Evolutionary conservation across 2,888 invertebrate species (phyloP).

Genomic region (Octonoba sinensis): DNA sequence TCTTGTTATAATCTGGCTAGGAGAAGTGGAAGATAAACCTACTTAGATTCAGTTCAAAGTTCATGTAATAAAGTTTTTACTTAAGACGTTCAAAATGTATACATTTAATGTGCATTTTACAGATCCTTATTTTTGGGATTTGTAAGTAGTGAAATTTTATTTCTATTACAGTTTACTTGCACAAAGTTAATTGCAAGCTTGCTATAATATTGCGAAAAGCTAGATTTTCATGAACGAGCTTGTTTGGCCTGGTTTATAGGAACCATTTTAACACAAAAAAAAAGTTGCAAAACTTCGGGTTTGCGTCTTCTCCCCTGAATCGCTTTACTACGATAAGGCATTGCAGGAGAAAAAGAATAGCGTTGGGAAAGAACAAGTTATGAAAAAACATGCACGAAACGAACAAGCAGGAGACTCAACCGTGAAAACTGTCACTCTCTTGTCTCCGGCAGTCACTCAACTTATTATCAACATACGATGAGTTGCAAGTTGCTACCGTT

Average conservation of each 20-base stretch:
- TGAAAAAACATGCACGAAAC: background rate
- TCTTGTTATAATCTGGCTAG: too few relatives aligned
- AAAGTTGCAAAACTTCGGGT: constrained; percentile 1
- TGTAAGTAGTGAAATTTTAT: too few relatives aligned
- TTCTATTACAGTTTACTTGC: background rate
- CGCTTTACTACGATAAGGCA: constrained; percentile 15
- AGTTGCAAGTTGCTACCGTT: constrained; percentile 53
- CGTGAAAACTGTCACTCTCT: constrained; percentile 55
- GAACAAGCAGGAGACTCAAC: constrained; percentile 24
- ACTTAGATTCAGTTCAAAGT: too few relatives aligned
- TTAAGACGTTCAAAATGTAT: background rate
- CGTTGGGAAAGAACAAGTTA: constrained; percentile 6
- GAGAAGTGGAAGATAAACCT: too few relatives aligned
- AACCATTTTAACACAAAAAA: too few relatives aligned
- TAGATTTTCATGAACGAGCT: too few relatives aligned
- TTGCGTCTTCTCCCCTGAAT: constrained; percentile 1
- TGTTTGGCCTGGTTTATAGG: too few relatives aligned
- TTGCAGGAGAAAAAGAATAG: constrained; percentile 12
- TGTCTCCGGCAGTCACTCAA: constrained; percentile 51
- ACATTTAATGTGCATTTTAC: too few relatives aligned
- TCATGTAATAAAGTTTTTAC: too few relatives aligned
- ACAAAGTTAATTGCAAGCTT: too few relatives aligned
- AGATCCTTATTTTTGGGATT: too few relatives aligned
- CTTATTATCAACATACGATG: constrained; percentile 53
- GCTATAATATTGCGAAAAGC: too few relatives aligned